Percentiles rank a stretch among this genome's conserved stretches.
Conservation (phyloP, 2,888 invertebrate genomes). For the Hetaerina titia region DNA sequence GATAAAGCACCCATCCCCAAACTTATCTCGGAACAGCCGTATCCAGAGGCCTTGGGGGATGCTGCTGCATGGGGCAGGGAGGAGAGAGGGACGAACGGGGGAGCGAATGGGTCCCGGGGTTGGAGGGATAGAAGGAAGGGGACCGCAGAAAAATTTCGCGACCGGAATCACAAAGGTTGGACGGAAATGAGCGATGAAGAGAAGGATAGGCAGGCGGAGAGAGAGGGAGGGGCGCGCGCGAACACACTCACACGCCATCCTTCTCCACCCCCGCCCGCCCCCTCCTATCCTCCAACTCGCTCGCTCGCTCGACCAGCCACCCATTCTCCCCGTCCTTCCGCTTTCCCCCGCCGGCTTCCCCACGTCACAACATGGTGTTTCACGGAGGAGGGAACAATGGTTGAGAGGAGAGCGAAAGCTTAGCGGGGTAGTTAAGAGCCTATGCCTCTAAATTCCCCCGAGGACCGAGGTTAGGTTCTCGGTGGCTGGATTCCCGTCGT, state of each 20-base stretch:
- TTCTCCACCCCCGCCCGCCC: background rate
- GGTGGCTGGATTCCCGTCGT: background rate
- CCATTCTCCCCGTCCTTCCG: background rate
- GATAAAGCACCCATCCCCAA: background rate
- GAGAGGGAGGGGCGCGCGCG: background rate
- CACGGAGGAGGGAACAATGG: background rate
- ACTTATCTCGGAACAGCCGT: background rate
- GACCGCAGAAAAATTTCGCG: constrained; percentile 12
- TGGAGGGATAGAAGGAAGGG: background rate
- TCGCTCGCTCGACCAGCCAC: background rate
- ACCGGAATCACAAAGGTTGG: constrained; percentile 24
- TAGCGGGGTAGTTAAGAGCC: constrained; percentile 21
- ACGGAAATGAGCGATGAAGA: background rate
- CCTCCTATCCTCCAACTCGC: background rate
- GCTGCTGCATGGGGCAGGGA: too few species aligned
- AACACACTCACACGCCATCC: background rate
- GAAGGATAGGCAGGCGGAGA: background rate
- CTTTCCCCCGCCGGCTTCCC: background rate
- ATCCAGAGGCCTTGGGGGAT: background rate
- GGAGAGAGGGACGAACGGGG: background rate
- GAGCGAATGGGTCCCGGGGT: background rate
- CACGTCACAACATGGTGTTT: background rate
- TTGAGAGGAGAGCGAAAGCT: constrained; percentile 1
- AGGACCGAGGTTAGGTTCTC: background rate
- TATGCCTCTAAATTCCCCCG: background rate